Evolutionary conservation across 2,113 vertebrate species (phyloP).

Genomic region (Haemorhous mexicanus): DNA sequence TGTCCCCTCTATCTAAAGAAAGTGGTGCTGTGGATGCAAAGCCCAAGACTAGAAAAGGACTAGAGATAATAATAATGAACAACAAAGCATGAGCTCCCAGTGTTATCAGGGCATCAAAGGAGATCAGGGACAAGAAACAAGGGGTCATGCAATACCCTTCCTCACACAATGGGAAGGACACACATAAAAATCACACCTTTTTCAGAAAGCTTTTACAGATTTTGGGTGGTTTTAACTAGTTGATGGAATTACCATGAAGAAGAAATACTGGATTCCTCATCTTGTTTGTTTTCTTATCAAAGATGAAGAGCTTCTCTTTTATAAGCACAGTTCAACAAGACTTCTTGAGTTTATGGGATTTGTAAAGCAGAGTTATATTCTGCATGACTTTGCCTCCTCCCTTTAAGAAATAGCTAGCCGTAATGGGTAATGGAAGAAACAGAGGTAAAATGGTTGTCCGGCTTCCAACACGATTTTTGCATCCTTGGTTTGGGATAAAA

Average conservation of each 20-base stretch:
- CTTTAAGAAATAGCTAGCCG: background rate
- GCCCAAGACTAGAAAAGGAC: background rate
- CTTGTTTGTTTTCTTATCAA: background rate
- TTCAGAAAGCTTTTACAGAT: background rate
- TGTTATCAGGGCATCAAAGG: background rate
- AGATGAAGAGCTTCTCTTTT: background rate
- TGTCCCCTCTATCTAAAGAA: background rate
- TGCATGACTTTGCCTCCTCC: background rate
- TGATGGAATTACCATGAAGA: background rate
- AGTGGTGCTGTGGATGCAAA: background rate
- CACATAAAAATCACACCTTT: background rate
- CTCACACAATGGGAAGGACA: background rate
- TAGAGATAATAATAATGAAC: background rate
- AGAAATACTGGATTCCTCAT: background rate
- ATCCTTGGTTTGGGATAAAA: background rate
- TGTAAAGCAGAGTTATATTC: background rate
- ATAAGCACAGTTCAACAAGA: background rate
- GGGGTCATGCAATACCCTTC: background rate
- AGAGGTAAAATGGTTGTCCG: background rate
- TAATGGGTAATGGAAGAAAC: background rate
- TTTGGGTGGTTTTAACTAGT: background rate
- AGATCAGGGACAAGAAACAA: background rate
- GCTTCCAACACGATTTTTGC: background rate
- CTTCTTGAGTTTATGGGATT: background rate
- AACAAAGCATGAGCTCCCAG: background rate